These are phyloP conservation scores for Onychomys leucogaster DNA, from an alignment of 2,797 vertebrate species.

Conservation along the genomic window DNA sequence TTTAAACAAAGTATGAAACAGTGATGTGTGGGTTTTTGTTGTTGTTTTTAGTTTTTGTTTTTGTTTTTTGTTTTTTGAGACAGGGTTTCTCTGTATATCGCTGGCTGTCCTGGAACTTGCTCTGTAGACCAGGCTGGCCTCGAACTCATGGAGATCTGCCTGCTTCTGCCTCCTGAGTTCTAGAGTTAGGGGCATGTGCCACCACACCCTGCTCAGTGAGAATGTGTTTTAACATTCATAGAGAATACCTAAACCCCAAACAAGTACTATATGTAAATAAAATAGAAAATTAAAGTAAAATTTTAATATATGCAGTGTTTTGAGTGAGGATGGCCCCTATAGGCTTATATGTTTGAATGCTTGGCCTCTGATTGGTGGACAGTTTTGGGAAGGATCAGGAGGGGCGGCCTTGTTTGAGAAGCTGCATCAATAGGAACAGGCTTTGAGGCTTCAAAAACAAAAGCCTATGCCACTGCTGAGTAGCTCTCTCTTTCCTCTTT, in stretches of 20 bases:
- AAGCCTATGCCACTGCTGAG: neutral
- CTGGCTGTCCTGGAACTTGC: neutral
- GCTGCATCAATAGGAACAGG: neutral
- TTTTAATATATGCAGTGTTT: neutral
- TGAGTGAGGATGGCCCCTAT: neutral
- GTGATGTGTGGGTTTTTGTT: neutral
- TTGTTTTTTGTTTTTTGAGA: neutral
- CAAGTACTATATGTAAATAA: neutral
- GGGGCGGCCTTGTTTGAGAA: neutral
- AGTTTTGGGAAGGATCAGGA: neutral
- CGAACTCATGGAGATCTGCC: too few relatives aligned
- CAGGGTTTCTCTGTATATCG: neutral
- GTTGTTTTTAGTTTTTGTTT: neutral
- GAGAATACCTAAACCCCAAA: neutral
- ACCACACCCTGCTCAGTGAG: neutral
- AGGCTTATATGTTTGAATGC: neutral
- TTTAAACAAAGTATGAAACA: neutral
- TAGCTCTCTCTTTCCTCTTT: neutral
- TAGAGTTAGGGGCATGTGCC: neutral
- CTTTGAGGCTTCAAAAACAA: neutral
- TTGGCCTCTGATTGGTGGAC: neutral
- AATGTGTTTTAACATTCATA: neutral
- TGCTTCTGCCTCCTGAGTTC: neutral
- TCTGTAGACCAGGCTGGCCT: neutral
- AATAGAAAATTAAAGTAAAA: neutral